Percentiles rank a stretch among this genome's conserved stretches.
Evolutionary conservation across 1,140 invertebrate genomes (phyloP).

Genomic region (Dysdera silvatica): DNA sequence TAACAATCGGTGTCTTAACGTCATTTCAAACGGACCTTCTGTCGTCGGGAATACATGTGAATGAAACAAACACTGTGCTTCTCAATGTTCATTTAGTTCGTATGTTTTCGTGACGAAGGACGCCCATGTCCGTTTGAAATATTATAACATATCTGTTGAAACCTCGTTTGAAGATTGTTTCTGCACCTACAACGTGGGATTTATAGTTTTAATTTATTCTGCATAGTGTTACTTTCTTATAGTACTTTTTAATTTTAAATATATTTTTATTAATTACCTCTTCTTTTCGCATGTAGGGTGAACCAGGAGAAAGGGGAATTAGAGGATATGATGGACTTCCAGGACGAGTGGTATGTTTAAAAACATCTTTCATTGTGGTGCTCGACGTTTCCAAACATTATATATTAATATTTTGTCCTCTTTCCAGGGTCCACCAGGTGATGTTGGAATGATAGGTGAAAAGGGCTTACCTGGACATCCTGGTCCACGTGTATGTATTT

Average conservation of each 20-base stretch:
- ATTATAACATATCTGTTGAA: no score
- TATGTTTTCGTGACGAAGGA: no score
- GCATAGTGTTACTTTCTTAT: no score
- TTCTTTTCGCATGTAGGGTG: slow-evolving; percentile 16
- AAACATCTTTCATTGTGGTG: background rate
- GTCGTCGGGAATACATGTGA: no score
- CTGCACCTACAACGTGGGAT: no score
- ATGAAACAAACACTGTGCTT: no score
- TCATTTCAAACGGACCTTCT: no score
- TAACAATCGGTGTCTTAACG: no score
- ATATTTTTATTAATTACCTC: background rate
- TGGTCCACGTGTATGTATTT: slow-evolving; percentile 19
- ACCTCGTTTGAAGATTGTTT: no score
- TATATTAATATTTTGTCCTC: background rate
- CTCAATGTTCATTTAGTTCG: no score
- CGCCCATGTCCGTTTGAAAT: no score
- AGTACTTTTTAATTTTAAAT: background rate
- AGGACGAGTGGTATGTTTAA: slow-evolving; percentile 19
- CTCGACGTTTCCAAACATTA: background rate
- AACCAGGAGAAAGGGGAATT: slow-evolving; percentile 31
- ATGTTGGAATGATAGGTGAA: slow-evolving; percentile 36
- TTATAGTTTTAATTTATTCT: no score
- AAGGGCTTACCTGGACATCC: slow-evolving; percentile 32
- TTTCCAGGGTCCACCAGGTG: slow-evolving; percentile 30
- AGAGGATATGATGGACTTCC: slow-evolving; percentile 30